A percentile compares a stretch with the other conserved stretches of the same genome.
Evolutionary conservation across 2,113 vertebrate genomes (phyloP).

Genomic region (Oncorhynchus gorbuscha): DNA sequence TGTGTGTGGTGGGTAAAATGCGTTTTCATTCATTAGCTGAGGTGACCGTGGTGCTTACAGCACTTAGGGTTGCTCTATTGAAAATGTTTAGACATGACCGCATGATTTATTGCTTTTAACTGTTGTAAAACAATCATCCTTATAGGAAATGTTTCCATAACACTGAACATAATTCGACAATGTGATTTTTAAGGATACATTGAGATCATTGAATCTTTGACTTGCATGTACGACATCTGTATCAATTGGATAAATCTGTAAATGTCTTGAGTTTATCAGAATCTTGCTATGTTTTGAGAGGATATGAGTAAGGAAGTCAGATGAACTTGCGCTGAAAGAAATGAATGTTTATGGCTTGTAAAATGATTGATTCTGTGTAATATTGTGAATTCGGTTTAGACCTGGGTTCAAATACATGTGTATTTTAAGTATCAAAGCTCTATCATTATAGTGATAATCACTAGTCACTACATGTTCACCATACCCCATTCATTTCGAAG

Average conservation of each 20-base stretch:
- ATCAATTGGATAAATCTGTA: constrained; percentile 26
- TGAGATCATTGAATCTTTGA: constrained; percentile 16
- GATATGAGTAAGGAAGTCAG: constrained; percentile 17
- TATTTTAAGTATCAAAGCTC: too few relatives aligned
- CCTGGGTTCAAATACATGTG: too few relatives aligned
- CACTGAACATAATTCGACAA: constrained; percentile 17
- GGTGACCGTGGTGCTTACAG: neutral
- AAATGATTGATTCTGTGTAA: constrained; percentile 11
- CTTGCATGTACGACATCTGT: constrained; percentile 32
- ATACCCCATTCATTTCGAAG: too few relatives aligned
- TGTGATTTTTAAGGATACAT: constrained; percentile 20
- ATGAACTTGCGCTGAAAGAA: constrained; percentile 40
- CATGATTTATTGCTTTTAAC: constrained; percentile 11
- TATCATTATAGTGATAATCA: too few relatives aligned
- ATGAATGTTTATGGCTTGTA: constrained; percentile 13
- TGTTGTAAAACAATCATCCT: constrained; percentile 14
- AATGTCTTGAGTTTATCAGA: constrained; percentile 39
- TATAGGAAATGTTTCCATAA: constrained; percentile 13
- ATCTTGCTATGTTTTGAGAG: constrained; percentile 10
- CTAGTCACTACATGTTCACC: too few relatives aligned
- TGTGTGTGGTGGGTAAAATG: neutral
- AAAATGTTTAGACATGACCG: neutral
- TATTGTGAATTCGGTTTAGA: neutral
- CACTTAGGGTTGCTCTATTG: constrained; percentile 1
- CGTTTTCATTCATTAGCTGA: neutral